These are phyloP conservation scores for Nomada ruficornis DNA, from an alignment of 2,888 invertebrate species.

Conservation along the genomic window DNA sequence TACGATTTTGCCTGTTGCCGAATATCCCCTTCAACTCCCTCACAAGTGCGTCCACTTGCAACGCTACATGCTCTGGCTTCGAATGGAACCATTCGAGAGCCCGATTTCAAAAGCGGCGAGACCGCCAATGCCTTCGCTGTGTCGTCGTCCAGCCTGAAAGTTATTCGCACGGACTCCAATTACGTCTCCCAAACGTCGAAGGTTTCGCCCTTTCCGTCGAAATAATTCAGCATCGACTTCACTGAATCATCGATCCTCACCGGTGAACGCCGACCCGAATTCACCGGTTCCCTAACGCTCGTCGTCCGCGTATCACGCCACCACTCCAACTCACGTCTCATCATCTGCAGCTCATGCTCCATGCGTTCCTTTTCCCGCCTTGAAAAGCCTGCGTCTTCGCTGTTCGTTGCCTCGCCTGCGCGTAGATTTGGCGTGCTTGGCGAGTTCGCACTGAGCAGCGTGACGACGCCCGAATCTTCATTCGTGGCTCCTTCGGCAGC, in stretches of 20 bases:
- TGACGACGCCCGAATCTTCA: too few relatives aligned
- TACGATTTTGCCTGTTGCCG: too few relatives aligned
- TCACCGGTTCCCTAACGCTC: background rate
- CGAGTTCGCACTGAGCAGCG: too few relatives aligned
- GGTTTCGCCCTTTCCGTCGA: constrained; percentile 16
- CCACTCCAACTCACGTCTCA: background rate
- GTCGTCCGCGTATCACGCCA: constrained; percentile 10
- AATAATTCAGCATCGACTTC: constrained; percentile 8
- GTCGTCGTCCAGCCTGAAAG: constrained; percentile 33
- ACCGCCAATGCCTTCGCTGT: background rate
- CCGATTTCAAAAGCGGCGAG: constrained; percentile 36
- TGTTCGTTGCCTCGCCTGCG: too few relatives aligned
- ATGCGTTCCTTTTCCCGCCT: background rate
- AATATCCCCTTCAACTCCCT: too few relatives aligned
- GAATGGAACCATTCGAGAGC: too few relatives aligned
- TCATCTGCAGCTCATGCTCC: background rate
- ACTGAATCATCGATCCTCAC: background rate
- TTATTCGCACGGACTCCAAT: constrained; percentile 11
- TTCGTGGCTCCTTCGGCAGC: too few relatives aligned
- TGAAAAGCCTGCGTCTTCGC: too few relatives aligned
- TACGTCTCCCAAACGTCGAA: constrained; percentile 11
- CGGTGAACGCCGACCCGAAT: background rate
- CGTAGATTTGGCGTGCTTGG: too few relatives aligned
- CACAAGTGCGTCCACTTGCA: too few relatives aligned
- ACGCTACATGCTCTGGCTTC: constrained; percentile 37